Conservation (phyloP, 1,140 invertebrate genomes). For the Dolichoris vasculosae region DNA sequence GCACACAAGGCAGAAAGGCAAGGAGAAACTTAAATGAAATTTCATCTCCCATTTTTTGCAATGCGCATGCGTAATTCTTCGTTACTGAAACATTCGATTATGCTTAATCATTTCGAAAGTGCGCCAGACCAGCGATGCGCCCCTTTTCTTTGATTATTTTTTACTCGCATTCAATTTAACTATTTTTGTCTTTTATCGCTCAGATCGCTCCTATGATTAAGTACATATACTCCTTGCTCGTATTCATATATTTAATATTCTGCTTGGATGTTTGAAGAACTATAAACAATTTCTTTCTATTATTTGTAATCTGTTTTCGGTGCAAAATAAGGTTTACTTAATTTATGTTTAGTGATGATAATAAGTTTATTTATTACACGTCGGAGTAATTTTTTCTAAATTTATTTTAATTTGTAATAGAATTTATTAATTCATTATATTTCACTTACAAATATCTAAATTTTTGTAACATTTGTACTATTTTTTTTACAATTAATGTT, state of each 20-base stretch:
- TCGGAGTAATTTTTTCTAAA: background rate
- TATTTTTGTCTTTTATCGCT: too few species aligned
- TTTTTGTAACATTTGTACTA: too few species aligned
- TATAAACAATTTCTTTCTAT: background rate
- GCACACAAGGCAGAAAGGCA: too few species aligned
- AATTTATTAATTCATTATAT: too few species aligned
- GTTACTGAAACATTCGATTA: slow-evolving; percentile 19
- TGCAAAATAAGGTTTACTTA: background rate
- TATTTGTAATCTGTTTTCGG: background rate
- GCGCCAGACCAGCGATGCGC: background rate
- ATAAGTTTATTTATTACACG: background rate
- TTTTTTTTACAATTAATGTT: too few species aligned
- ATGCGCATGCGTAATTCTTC: background rate
- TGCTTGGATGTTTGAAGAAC: too few species aligned
- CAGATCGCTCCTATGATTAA: too few species aligned
- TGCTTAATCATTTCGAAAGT: slow-evolving; percentile 28
- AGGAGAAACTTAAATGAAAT: slow-evolving; percentile 22
- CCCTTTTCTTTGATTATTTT: background rate
- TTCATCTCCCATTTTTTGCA: background rate
- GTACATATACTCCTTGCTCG: too few species aligned
- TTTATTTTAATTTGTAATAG: too few species aligned
- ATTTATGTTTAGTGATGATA: background rate
- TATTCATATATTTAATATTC: too few species aligned
- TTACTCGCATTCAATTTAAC: background rate
- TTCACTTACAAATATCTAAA: too few species aligned